Conservation (phyloP, 2,888 invertebrate species). For the Metallyticus violacea region DNA sequence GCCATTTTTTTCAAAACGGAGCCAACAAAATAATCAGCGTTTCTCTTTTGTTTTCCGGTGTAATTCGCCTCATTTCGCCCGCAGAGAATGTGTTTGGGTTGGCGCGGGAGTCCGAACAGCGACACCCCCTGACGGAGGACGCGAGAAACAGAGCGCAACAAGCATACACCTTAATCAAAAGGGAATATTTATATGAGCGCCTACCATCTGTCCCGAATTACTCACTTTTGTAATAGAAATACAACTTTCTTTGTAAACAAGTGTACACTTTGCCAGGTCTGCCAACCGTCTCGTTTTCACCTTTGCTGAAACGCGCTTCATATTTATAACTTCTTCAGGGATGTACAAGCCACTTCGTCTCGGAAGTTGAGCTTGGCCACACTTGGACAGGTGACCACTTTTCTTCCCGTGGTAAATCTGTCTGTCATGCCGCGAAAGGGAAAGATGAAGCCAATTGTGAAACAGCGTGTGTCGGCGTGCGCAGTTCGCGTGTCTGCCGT, state of each 20-base stretch:
- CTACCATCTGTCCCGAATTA: neutral
- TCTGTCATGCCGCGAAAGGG: no score
- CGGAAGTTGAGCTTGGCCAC: neutral
- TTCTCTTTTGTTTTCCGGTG: conserved; percentile 17
- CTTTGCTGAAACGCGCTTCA: neutral
- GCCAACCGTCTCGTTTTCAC: no score
- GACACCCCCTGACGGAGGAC: no score
- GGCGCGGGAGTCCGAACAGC: neutral
- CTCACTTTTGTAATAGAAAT: neutral
- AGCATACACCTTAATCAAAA: no score
- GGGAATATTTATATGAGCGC: neutral
- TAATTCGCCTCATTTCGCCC: conserved; percentile 21
- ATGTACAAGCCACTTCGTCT: neutral
- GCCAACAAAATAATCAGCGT: conserved; percentile 26
- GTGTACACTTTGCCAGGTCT: neutral
- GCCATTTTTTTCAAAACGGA: no score
- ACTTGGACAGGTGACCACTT: neutral
- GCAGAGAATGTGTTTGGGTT: conserved; percentile 4
- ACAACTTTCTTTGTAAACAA: neutral
- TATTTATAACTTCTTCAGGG: neutral
- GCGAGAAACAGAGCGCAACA: no score
- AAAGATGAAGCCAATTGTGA: neutral
- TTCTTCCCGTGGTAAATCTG: neutral
- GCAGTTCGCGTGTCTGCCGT: conserved; percentile 13
- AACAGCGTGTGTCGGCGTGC: neutral